A percentile compares a stretch with the other conserved stretches of the same genome.
Evolutionary conservation across 2,113 vertebrate species (phyloP).

Genomic region (Callithrix jacchus): DNA sequence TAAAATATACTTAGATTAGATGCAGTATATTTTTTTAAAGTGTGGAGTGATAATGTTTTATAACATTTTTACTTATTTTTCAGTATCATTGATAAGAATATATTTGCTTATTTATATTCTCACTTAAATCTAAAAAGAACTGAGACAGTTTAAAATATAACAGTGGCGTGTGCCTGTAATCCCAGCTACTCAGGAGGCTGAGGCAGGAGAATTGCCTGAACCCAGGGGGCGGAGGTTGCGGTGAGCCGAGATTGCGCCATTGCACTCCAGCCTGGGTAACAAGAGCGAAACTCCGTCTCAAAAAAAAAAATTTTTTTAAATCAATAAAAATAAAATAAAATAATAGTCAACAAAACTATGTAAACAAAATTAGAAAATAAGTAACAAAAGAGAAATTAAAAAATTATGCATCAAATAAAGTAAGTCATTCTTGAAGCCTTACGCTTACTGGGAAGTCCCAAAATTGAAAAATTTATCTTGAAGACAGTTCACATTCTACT

Average conservation of each 20-base stretch:
- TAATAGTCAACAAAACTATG: background rate
- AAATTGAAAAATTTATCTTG: constrained; percentile 31
- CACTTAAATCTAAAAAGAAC: background rate
- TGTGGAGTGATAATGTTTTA: background rate
- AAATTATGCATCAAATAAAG: background rate
- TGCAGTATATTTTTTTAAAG: background rate
- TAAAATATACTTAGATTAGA: background rate
- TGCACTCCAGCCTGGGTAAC: no score
- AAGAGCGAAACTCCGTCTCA: no score
- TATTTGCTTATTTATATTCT: constrained; percentile 11
- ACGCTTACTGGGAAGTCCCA: background rate
- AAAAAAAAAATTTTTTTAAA: no score
- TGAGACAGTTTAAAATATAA: background rate
- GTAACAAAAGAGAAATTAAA: background rate
- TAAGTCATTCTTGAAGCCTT: background rate
- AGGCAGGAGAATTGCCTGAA: no score
- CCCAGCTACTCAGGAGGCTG: no score
- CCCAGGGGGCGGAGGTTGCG: no score
- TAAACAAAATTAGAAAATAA: constrained; percentile 15
- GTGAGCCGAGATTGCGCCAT: no score
- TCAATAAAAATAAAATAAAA: no score
- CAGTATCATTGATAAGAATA: background rate
- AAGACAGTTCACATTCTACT: background rate
- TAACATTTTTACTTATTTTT: constrained; percentile 12
- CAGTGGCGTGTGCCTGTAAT: no score